phyloP scores from a whole-genome alignment of 2,888 invertebrate genomes.

The Nycteola revayana region DNA sequence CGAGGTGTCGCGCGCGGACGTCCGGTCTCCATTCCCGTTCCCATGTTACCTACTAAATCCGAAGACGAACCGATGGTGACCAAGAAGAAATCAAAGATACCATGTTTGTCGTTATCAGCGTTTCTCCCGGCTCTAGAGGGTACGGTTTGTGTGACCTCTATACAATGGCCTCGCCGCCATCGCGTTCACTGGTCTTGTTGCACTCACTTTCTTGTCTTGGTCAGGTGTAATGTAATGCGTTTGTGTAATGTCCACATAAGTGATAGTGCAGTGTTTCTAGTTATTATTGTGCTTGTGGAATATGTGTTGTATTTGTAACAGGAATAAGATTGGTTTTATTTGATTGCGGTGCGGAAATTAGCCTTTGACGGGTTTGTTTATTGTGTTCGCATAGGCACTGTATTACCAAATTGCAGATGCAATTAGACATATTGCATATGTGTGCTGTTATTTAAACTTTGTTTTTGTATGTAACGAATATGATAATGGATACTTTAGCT shows the following conservation, averaged over 20 bases:
- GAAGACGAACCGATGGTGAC: slow-evolving; percentile 73
- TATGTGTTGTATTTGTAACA: slow-evolving; percentile 8
- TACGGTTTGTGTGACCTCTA: slow-evolving; percentile 67
- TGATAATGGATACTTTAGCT: too few species aligned
- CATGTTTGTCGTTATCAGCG: slow-evolving; percentile 72
- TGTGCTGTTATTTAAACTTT: too few species aligned
- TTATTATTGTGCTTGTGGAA: slow-evolving; percentile 9
- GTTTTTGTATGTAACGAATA: too few species aligned
- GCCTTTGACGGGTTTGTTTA: slow-evolving; percentile 12
- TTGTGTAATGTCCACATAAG: slow-evolving; percentile 55
- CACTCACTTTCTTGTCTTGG: slow-evolving; percentile 77
- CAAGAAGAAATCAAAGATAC: slow-evolving; percentile 78
- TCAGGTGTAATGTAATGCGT: slow-evolving; percentile 72
- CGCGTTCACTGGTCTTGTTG: slow-evolving; percentile 72
- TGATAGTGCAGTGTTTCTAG: slow-evolving; percentile 50
- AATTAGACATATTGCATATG: too few species aligned
- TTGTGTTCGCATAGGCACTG: too few species aligned
- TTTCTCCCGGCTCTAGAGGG: slow-evolving; percentile 77
- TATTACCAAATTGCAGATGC: too few species aligned
- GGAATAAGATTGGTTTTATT: too few species aligned
- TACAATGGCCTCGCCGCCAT: slow-evolving; percentile 65
- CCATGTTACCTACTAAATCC: slow-evolving; percentile 70
- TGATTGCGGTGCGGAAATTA: too few species aligned
- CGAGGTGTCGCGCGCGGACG: slow-evolving; percentile 68
- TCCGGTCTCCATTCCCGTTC: slow-evolving; percentile 54